Conservation (phyloP, 2,113 vertebrate species). For the Sapayoa aenigma region DNA sequence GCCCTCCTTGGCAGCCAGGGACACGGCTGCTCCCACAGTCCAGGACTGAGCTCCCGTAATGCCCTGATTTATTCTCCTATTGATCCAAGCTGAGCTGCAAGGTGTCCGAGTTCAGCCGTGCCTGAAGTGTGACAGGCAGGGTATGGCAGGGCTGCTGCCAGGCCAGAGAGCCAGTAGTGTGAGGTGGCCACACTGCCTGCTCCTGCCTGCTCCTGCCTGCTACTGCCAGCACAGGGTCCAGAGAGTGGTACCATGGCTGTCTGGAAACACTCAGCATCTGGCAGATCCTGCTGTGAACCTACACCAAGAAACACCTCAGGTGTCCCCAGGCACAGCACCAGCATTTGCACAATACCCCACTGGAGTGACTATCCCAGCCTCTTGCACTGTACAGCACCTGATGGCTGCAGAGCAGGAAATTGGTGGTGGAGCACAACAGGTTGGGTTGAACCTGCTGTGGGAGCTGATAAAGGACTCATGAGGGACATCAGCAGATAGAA, state of each 20-base stretch:
- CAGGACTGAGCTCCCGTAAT: not conserved
- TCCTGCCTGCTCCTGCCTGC: not conserved
- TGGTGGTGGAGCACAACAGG: not conserved
- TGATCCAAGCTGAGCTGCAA: not conserved
- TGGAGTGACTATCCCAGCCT: accelerated
- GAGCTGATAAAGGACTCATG: accelerated
- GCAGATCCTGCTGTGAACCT: accelerated
- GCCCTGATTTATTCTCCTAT: not conserved
- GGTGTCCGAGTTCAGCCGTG: not conserved
- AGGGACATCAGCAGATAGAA: not conserved
- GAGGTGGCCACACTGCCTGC: not conserved
- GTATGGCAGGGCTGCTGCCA: not conserved
- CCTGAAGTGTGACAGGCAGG: not conserved
- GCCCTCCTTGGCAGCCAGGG: not conserved
- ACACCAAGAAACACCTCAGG: not conserved
- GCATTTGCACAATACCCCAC: not conserved
- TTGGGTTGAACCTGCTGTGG: not conserved
- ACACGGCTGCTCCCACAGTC: not conserved
- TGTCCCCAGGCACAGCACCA: not conserved
- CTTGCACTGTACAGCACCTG: not conserved
- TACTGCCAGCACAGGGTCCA: not conserved
- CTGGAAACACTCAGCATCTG: not conserved
- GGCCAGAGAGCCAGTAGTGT: accelerated
- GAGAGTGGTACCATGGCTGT: accelerated
- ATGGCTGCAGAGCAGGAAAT: not conserved